Conservation (phyloP, 2,113 vertebrate species). For the Sinocyclocheilus anshuiensis region DNA sequence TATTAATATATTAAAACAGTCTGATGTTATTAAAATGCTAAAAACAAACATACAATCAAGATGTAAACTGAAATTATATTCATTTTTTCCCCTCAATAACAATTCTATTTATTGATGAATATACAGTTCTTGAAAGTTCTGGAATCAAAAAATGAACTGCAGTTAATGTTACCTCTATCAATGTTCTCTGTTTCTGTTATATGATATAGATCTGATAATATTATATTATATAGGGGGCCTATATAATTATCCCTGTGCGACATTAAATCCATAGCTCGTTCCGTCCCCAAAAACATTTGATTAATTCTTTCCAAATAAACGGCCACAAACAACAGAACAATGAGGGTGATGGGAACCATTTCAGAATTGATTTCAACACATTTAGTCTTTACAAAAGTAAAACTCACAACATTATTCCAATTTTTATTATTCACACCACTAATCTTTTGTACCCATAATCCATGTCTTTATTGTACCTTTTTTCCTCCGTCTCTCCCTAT, state of each 20-base stretch:
- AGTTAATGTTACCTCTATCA: too few species aligned
- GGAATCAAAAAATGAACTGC: too few species aligned
- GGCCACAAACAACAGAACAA: constrained; percentile 17
- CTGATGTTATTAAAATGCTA: neutral
- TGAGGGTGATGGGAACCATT: neutral
- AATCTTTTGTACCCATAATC: neutral
- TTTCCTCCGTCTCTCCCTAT: neutral
- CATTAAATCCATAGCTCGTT: neutral
- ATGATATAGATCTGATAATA: too few species aligned
- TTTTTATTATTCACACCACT: neutral
- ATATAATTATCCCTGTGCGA: neutral
- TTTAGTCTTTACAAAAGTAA: constrained; percentile 21
- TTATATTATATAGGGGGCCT: too few species aligned
- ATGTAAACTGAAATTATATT: too few species aligned
- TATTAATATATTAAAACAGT: neutral
- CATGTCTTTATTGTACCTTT: neutral
- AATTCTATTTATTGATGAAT: too few species aligned
- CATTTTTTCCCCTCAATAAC: too few species aligned
- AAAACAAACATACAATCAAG: too few species aligned
- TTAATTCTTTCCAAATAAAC: neutral
- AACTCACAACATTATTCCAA: neutral
- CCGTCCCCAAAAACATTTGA: neutral
- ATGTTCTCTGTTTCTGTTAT: too few species aligned
- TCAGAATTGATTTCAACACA: neutral
- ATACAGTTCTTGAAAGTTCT: too few species aligned